Conservation (phyloP, 2,797 vertebrate genomes). For the Malurus splendens region DNA sequence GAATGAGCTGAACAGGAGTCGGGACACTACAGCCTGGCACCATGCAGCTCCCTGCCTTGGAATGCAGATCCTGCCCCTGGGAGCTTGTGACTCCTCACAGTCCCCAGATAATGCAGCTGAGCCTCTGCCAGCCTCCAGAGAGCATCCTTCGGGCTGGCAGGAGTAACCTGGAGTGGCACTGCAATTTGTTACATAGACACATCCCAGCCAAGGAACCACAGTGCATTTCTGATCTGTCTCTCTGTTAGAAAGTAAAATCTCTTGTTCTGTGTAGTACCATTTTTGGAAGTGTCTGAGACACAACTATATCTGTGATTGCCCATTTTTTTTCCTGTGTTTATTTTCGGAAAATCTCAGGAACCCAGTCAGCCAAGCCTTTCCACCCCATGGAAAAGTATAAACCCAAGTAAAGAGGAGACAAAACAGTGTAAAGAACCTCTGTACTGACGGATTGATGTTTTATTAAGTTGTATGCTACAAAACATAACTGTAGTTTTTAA, state of each 20-base stretch:
- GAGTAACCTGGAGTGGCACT: not conserved
- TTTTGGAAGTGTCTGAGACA: not conserved
- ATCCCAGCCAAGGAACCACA: not conserved
- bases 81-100: rapidly evolving
- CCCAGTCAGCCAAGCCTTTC: not conserved
- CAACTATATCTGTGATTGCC: not conserved
- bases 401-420: not conserved
- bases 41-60: not conserved
- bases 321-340: not conserved
- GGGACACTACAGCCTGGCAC: rapidly evolving
- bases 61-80: not conserved
- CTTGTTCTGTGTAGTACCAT: not conserved
- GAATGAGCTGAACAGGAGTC: not conserved
- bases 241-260: not conserved
- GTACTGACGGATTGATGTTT: not conserved
- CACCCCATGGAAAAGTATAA: rapidly evolving
- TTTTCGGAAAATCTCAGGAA: not conserved
- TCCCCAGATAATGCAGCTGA: not conserved
- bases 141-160: not conserved
- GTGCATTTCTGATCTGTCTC: not conserved
- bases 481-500: not conserved
- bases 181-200: not conserved
- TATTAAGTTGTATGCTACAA: not conserved
- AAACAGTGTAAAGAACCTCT: not conserved
- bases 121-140: not conserved